A percentile compares a stretch with the other conserved stretches of the same genome.
Conservation (phyloP, 2,113 vertebrate species). For the human (Homo sapiens) region GRCh38 chr1:69021501-69022000, state of each 20-base stretch:
- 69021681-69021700: not conserved
- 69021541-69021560: not conserved
- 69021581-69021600: not conserved
- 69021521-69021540: not conserved
- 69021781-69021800: not conserved
- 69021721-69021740: not conserved
- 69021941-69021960: not conserved
- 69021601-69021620: not conserved
- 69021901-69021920: not conserved
- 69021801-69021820: not conserved
- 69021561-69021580: not conserved
- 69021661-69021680: not conserved
- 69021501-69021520: not conserved
- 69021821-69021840: not conserved
- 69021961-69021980: not conserved
- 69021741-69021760: not conserved
- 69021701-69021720: not conserved
- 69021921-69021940: not conserved
- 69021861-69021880: not conserved
- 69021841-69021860: not conserved
- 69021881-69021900: not conserved
- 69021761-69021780: conserved; percentile 7
- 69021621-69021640: not conserved
- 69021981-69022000: not conserved
- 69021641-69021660: not conserved